Evolutionary conservation across 2,113 vertebrate species (phyloP).

Genomic region (Phainopepla nitens): DNA sequence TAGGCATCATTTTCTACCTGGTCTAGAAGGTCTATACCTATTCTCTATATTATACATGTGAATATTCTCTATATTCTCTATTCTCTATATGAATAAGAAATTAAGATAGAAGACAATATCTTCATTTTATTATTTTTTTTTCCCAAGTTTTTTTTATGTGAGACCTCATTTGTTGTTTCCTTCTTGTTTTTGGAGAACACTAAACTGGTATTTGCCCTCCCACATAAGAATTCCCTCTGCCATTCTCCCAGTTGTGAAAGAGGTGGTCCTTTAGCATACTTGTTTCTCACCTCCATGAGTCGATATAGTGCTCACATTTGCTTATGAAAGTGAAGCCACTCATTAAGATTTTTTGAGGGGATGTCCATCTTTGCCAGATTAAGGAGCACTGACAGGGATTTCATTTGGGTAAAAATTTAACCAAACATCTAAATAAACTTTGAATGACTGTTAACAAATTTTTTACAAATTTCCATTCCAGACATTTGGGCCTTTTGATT

Average conservation of each 20-base stretch:
- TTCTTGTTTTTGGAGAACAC: accelerated
- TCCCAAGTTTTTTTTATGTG: neutral
- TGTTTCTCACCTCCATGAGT: neutral
- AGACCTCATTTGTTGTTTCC: neutral
- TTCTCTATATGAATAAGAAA: neutral
- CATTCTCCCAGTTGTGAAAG: neutral
- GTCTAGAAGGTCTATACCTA: neutral
- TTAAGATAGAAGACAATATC: neutral
- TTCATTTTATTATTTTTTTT: neutral
- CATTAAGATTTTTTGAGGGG: neutral
- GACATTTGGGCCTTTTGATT: neutral
- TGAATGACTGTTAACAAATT: neutral
- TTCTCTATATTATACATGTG: neutral
- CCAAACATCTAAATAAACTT: neutral
- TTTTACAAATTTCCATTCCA: neutral
- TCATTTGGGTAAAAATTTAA: neutral
- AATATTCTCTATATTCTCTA: too few relatives aligned
- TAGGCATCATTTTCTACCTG: neutral
- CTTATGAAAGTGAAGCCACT: neutral
- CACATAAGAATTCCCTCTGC: neutral
- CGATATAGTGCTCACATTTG: accelerated
- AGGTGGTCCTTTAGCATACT: neutral
- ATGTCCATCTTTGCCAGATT: neutral
- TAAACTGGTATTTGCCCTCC: neutral
- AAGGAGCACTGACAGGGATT: neutral